Evolutionary conservation across 2,888 invertebrate genomes (phyloP).

Genomic region (Drosophila longiperda): DNA sequence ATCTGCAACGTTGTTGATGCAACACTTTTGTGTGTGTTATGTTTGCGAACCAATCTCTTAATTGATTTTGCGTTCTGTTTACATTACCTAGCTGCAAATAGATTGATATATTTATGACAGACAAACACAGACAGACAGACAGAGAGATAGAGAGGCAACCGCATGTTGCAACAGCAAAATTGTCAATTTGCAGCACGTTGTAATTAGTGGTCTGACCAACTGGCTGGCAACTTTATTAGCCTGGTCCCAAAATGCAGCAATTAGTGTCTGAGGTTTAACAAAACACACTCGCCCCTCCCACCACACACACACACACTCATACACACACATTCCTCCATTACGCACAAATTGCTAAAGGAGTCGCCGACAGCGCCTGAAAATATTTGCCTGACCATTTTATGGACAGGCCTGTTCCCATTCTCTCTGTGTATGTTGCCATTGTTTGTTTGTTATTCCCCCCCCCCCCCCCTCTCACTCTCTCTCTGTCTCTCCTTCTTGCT

Average conservation of each 20-base stretch:
- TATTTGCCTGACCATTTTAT: constrained; percentile 63
- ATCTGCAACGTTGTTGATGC: constrained; percentile 6
- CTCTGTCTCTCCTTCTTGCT: no score
- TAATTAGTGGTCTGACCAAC: constrained; percentile 53
- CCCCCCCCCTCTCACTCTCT: constrained; percentile 1
- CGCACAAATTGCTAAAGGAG: constrained; percentile 61
- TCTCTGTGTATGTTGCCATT: constrained; percentile 18
- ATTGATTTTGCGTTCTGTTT: constrained; percentile 48
- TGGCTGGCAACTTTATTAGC: constrained; percentile 54
- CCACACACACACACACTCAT: background rate
- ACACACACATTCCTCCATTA: constrained; percentile 52
- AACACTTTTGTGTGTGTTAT: constrained; percentile 10
- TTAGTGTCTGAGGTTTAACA: constrained; percentile 74
- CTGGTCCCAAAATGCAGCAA: constrained; percentile 62
- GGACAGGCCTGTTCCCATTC: constrained; percentile 21
- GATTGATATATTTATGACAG: constrained; percentile 14
- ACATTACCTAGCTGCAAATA: constrained; percentile 16
- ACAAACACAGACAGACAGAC: background rate
- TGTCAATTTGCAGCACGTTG: constrained; percentile 62
- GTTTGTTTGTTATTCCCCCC: constrained; percentile 22
- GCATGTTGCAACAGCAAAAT: constrained; percentile 52
- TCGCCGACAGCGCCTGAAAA: constrained; percentile 63
- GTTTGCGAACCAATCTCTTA: constrained; percentile 26
- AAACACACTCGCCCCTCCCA: constrained; percentile 36
- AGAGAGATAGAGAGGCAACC: constrained; percentile 11